Evolutionary conservation across 2,888 invertebrate species (phyloP).

Genomic region (Calameuta filiformis): DNA sequence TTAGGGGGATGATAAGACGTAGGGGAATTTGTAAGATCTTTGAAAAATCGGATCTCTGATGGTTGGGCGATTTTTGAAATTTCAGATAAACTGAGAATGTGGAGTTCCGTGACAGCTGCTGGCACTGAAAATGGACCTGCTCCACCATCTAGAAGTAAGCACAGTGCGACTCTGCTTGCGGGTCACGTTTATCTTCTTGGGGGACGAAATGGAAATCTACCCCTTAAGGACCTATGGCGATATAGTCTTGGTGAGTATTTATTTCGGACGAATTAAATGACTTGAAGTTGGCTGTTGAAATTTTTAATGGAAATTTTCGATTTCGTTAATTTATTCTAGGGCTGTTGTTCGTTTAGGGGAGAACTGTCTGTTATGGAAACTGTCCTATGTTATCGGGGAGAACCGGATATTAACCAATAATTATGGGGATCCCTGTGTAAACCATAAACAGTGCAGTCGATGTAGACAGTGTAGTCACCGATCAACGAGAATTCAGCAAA

Average conservation of each 20-base stretch:
- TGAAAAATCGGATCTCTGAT: neutral
- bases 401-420: neutral
- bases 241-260: constrained; percentile 76
- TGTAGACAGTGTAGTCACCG: neutral
- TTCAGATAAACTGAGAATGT: constrained; percentile 63
- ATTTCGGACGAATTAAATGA: neutral
- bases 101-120: constrained; percentile 71
- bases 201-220: constrained; percentile 84
- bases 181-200: constrained; percentile 85
- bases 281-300: neutral
- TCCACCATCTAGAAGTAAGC: constrained; percentile 82
- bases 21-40: too few relatives aligned
- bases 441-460: neutral
- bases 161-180: constrained; percentile 82
- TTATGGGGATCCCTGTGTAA: neutral
- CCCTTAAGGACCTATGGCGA: constrained; percentile 88
- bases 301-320: neutral
- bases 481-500: neutral
- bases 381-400: neutral
- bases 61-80: neutral
- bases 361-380: neutral
- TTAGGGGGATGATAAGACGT: neutral
- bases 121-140: constrained; percentile 66
- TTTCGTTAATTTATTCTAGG: neutral
- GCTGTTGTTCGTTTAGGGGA: neutral